Base-by-base conservation (phyloP, 2,888 invertebrate genomes). In the Saturnia japonica region DNA sequence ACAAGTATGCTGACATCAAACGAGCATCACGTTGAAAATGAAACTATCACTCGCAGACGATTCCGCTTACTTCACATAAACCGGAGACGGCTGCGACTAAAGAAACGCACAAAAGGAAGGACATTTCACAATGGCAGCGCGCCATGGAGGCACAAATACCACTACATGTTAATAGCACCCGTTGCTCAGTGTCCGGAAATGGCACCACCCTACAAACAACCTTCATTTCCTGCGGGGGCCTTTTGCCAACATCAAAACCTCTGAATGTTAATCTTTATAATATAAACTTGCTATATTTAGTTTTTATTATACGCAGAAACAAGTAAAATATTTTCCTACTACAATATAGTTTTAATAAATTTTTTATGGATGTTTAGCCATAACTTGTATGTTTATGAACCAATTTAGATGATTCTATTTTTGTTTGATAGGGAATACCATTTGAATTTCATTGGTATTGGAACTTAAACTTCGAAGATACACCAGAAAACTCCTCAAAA, bases 201-300 rank as follows among this genome's bases (percentile, higher is more conserved):
- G 89, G 85, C 83, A 78, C 77, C 87, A 80, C 84, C 86, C 88
- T 84, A 82, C 85, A 88, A 89, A 91, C 91, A 90, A 88, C 89
- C 88, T 89, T 91, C 89, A 92, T 92, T 91, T 91, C 91, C 91
- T 83, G 82, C 72, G 79, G 79, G 83, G 83, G 85, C 87, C 88
- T 88, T 89, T 88, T 85, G 82, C 80, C 70, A 74, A 75, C 78
- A 71, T 76, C 77, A 74, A 74, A 76, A 28, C 25, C 28, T 60
- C 14, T 60, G 57, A 60, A 60, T 60, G 57, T 60, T 25, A 60
- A 28, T 60, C 57, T 60, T 60, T 28, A 60, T 14, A 60, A 28
- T 60, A 28, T 28, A 60, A 0, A 28, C 1, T 28, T 14, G 16
- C 12, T 57, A 57, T 57, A 47, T 47, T 47, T 47, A 16, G 19